These are phyloP conservation scores for Cassiopea xamachana DNA, from an alignment of 30 jellyfish, hydroid and myxozoan species.

Conservation along the genomic window DNA sequence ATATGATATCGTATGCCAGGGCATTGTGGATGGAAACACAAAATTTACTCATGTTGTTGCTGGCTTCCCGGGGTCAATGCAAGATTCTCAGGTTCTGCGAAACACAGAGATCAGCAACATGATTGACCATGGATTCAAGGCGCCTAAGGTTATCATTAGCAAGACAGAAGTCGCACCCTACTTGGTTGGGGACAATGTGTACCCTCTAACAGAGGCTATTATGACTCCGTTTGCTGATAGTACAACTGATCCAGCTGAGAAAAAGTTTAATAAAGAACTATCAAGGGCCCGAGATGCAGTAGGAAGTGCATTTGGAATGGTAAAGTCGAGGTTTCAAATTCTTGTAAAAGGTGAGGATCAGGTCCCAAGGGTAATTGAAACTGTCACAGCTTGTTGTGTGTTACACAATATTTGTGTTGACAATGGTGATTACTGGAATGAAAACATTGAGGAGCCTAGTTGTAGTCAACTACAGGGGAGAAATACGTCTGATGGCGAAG, in stretches of 20 bases:
- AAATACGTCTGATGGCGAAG: constrained; percentile 13
- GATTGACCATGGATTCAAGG: constrained; percentile 19
- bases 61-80: constrained; percentile 61
- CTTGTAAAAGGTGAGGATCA: constrained; percentile 18
- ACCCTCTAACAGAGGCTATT: constrained; percentile 30
- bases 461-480: background rate
- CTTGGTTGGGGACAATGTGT: constrained; percentile 42
- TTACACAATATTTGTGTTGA: constrained; percentile 26
- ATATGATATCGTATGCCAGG: constrained; percentile 52
- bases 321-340: constrained; percentile 10
- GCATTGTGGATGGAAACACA: constrained; percentile 56
- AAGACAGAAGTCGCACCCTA: background rate
- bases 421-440: constrained; percentile 13
- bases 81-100: constrained; percentile 38
- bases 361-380: background rate
- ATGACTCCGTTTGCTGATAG: constrained; percentile 26
- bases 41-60: constrained; percentile 33
- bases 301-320: constrained; percentile 36
- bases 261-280: constrained; percentile 27
- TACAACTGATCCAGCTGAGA: constrained; percentile 23
- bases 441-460: background rate
- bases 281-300: constrained; percentile 51
- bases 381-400: constrained; percentile 47
- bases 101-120: constrained; percentile 8
- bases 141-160: background rate